phyloP scores from a whole-genome alignment of 92 coral and sea anemone genomes.

The Metridium senile region DNA sequence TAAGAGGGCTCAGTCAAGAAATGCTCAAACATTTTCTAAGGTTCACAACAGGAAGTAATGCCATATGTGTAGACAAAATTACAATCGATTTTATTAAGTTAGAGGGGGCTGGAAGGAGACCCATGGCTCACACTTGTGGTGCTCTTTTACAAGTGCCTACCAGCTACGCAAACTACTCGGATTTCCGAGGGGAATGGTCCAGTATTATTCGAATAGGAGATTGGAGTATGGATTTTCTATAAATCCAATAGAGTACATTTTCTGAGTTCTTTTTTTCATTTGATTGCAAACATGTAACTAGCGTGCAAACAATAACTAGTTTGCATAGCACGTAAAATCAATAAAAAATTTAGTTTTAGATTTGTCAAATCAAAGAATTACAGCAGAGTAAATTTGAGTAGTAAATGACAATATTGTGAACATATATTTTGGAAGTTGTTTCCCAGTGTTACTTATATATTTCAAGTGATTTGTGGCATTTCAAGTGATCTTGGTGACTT shows the following conservation, averaged over 20 bases:
- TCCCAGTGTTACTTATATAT: background rate
- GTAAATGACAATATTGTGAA: background rate
- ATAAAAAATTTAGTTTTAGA: background rate
- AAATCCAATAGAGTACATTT: background rate
- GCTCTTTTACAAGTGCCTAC: conserved; percentile 19
- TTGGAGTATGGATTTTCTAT: conserved; percentile 24
- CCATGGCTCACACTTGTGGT: conserved; percentile 25
- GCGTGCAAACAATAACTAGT: too few species aligned
- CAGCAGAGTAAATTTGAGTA: background rate
- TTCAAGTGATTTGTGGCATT: too few species aligned
- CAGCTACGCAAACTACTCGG: conserved; percentile 4
- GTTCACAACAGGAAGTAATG: conserved; percentile 14
- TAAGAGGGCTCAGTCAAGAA: background rate
- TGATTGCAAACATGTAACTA: background rate
- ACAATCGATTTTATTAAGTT: background rate
- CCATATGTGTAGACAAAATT: conserved; percentile 1
- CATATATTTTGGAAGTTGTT: background rate
- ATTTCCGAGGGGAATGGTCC: conserved; percentile 21
- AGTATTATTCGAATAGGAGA: conserved; percentile 2
- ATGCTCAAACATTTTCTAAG: conserved; percentile 10
- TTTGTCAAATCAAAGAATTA: background rate
- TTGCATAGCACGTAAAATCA: too few species aligned
- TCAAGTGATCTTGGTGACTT: too few species aligned
- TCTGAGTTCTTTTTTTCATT: background rate
- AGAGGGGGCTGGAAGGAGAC: conserved; percentile 24